Evolutionary conservation across 1,140 invertebrate species (phyloP).

Genomic region (Megathymus violae): DNA sequence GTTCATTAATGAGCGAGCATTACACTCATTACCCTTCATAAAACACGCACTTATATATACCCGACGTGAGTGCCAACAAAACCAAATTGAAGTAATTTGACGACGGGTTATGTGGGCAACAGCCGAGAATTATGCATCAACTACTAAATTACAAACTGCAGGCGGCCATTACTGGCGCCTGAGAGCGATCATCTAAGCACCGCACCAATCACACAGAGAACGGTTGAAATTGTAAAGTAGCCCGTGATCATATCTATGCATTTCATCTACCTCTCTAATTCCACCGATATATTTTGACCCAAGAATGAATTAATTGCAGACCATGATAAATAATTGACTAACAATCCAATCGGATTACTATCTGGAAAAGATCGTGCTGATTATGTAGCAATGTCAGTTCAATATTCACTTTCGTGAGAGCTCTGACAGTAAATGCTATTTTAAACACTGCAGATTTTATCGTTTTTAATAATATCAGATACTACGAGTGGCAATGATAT

Average conservation of each 20-base stretch:
- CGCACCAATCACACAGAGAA: slow-evolving; percentile 55
- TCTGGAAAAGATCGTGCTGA: slow-evolving; percentile 4
- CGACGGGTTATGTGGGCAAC: slow-evolving; percentile 20
- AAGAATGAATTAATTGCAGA: slow-evolving; percentile 38
- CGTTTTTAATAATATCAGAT: neutral
- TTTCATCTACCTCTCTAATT: slow-evolving; percentile 48
- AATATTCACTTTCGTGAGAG: slow-evolving; percentile 4
- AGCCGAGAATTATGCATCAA: slow-evolving; percentile 29
- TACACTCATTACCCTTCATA: slow-evolving; percentile 11
- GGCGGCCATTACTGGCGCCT: slow-evolving; percentile 54
- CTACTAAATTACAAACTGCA: slow-evolving; percentile 21
- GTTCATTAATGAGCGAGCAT: slow-evolving; percentile 19
- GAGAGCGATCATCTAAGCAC: slow-evolving; percentile 35
- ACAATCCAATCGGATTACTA: slow-evolving; percentile 23
- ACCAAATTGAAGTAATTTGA: slow-evolving; percentile 21
- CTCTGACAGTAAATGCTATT: slow-evolving; percentile 18
- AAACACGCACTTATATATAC: slow-evolving; percentile 6
- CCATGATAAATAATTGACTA: slow-evolving; percentile 46
- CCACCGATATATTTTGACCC: slow-evolving; percentile 57
- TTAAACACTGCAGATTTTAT: slow-evolving; percentile 11
- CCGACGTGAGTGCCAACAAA: slow-evolving; percentile 23
- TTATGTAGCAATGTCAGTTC: neutral
- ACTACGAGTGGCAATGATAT: neutral
- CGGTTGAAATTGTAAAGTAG: slow-evolving; percentile 51
- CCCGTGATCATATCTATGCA: slow-evolving; percentile 47